These are phyloP conservation scores for Spodoptera frugiperda DNA, from an alignment of 1,140 invertebrate species.

Conservation along the genomic window DNA sequence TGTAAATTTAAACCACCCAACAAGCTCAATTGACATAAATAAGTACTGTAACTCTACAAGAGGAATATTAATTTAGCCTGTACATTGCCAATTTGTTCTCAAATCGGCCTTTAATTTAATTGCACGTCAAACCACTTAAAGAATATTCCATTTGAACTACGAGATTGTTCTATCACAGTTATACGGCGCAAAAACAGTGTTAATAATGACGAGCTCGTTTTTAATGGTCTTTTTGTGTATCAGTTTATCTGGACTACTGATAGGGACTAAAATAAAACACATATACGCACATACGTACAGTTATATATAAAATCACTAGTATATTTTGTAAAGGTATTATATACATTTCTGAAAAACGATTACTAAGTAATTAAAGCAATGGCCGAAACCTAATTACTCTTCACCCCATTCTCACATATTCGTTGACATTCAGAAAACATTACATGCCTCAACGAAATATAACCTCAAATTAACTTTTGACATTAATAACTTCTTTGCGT, in stretches of 20 bases:
- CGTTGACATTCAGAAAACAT: neutral
- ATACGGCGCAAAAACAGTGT: neutral
- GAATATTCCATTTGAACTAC: neutral
- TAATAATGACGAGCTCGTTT: neutral
- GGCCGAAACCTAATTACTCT: neutral
- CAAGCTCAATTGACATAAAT: too few relatives aligned
- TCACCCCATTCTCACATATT: neutral
- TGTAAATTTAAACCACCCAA: too few relatives aligned
- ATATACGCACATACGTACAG: too few relatives aligned
- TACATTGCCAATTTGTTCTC: neutral
- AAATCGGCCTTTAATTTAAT: slow-evolving; percentile 2
- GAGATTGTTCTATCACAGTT: neutral
- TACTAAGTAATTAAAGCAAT: too few relatives aligned
- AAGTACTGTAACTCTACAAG: too few relatives aligned
- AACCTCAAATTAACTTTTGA: neutral
- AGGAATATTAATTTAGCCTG: too few relatives aligned
- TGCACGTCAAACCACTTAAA: neutral
- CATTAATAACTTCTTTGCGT: slow-evolving; percentile 30
- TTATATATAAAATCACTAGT: too few relatives aligned
- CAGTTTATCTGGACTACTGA: too few relatives aligned
- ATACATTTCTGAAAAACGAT: too few relatives aligned
- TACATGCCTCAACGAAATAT: neutral
- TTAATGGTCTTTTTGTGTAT: too few relatives aligned
- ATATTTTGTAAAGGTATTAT: too few relatives aligned
- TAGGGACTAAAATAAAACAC: too few relatives aligned